Conservation (phyloP, 2,888 invertebrate genomes). For the Gandaritis pyraliata region DNA sequence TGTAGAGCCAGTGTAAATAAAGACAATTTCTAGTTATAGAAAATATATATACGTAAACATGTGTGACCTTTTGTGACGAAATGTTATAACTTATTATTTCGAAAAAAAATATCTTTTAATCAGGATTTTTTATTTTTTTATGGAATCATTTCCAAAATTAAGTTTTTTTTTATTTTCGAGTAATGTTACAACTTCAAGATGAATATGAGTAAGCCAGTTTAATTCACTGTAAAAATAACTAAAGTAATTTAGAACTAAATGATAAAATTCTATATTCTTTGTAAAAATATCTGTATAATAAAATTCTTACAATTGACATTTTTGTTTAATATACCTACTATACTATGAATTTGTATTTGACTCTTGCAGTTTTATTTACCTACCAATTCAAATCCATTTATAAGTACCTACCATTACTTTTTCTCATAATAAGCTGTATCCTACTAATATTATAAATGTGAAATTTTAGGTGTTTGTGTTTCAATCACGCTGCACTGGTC, state of each 20-base stretch:
- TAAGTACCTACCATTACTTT: too few species aligned
- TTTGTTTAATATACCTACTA: constrained; percentile 23
- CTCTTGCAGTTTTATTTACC: constrained; percentile 30
- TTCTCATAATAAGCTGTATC: too few species aligned
- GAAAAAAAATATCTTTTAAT: background rate
- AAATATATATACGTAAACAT: background rate
- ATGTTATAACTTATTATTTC: constrained; percentile 30
- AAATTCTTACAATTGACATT: constrained; percentile 11
- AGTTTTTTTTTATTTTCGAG: background rate
- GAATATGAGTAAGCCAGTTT: background rate
- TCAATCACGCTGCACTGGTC: too few species aligned
- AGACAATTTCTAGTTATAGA: constrained; percentile 25
- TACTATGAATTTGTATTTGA: constrained; percentile 34
- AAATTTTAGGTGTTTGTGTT: too few species aligned
- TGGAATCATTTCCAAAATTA: background rate
- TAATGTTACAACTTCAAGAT: too few species aligned
- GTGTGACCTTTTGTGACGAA: constrained; percentile 23
- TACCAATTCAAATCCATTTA: background rate
- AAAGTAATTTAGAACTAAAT: constrained; percentile 4
- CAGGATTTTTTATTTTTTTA: background rate
- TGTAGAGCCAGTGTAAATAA: constrained; percentile 29
- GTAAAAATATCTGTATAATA: constrained; percentile 25
- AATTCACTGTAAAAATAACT: constrained; percentile 12
- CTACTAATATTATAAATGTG: too few species aligned
- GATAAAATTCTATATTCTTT: constrained; percentile 9